These are phyloP conservation scores for Echinometra lucunter DNA, from an alignment of 53 echinoderm and acorn worm genomes.

Conservation along the genomic window DNA sequence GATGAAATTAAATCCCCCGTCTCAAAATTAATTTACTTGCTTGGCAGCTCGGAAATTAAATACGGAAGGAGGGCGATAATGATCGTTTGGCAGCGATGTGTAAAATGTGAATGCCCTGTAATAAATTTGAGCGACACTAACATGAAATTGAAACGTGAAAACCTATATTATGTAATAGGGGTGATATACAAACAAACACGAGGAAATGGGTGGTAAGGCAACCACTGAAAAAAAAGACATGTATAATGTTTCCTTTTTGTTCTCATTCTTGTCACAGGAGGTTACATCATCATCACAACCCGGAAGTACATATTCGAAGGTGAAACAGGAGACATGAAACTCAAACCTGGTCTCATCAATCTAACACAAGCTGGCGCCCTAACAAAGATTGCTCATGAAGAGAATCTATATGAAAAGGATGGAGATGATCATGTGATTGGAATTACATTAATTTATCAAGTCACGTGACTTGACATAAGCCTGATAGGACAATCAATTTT, in stretches of 20 bases:
- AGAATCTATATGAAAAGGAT: conserved; percentile 51
- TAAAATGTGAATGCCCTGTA: no score
- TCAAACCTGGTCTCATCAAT: conserved; percentile 34
- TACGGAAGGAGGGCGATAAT: no score
- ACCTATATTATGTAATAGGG: no score
- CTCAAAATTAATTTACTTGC: no score
- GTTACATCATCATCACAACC: conserved; percentile 54
- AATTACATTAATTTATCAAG: conserved; percentile 44
- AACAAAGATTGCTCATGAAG: conserved; percentile 20
- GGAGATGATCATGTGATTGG: conserved; percentile 58
- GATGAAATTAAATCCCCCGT: no score
- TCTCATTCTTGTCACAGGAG: neutral
- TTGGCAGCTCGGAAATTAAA: no score
- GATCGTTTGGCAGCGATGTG: no score
- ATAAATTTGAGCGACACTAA: no score
- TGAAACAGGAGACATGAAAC: conserved; percentile 64
- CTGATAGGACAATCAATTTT: neutral
- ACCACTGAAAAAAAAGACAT: no score
- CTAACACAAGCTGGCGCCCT: conserved; percentile 34
- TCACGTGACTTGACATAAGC: neutral
- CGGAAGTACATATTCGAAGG: conserved; percentile 64
- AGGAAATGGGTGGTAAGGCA: no score
- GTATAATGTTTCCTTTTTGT: neutral
- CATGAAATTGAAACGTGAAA: no score
- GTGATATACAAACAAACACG: no score